Conservation (phyloP, 92 coral and sea anemone species). For the Desmophyllum pertusum region DNA sequence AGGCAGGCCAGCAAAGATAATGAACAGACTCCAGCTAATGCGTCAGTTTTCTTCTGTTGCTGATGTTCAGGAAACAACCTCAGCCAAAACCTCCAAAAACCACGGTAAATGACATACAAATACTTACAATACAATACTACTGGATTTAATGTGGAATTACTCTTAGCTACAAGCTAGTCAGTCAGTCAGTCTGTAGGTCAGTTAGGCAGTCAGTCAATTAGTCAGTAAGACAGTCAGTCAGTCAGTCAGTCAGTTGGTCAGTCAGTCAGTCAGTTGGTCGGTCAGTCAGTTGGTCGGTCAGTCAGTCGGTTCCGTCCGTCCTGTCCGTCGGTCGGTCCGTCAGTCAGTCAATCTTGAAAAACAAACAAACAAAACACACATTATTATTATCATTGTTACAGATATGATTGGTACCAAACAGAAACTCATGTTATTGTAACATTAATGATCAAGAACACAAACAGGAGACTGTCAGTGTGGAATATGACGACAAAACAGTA, state of each 20-base stretch:
- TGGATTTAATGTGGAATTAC: no score
- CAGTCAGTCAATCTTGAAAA: not conserved
- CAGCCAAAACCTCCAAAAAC: slow-evolving; percentile 9
- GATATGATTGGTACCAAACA: slow-evolving; percentile 99
- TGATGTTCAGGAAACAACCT: slow-evolving; percentile 19
- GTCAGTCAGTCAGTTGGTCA: not conserved
- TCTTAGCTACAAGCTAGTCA: no score
- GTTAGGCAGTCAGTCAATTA: not conserved
- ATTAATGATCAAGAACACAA: slow-evolving; percentile 83
- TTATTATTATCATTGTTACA: slow-evolving; percentile 1
- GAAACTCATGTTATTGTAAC: slow-evolving; percentile 88
- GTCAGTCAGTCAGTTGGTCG: not conserved
- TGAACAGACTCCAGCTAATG: not conserved
- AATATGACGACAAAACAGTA: slow-evolving; percentile 80
- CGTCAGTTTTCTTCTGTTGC: not conserved
- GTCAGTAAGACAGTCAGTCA: not conserved
- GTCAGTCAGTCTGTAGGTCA: no score
- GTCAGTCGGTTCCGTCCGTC: no score
- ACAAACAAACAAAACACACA: no score
- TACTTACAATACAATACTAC: not conserved
- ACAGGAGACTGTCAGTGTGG: slow-evolving; percentile 77
- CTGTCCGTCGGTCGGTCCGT: not conserved
- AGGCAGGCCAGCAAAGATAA: not conserved
- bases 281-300: not conserved
- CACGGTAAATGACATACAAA: slow-evolving; percentile 3